phyloP scores from a whole-genome alignment of 2,888 invertebrate genomes.

The Lasioglossum malachurum region DNA sequence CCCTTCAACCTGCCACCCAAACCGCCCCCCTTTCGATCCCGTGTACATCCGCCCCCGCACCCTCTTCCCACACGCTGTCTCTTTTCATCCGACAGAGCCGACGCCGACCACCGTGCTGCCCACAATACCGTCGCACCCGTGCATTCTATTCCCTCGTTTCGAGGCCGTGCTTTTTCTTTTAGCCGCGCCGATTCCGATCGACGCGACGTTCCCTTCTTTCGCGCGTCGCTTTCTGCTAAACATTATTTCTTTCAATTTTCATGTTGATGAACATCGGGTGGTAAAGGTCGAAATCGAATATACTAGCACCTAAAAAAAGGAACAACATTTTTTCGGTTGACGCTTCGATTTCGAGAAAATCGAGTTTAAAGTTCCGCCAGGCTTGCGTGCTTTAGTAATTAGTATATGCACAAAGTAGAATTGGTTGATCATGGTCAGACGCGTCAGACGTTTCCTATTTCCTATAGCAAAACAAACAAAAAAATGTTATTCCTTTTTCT shows the following conservation, averaged over 20 bases:
- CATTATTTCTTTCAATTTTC: not conserved
- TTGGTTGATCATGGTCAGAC: too few species aligned
- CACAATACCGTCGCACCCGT: slow-evolving; percentile 46
- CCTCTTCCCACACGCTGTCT: slow-evolving; percentile 24
- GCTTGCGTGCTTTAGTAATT: too few species aligned
- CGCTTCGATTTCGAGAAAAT: too few species aligned
- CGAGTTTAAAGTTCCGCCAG: too few species aligned
- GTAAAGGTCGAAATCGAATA: too few species aligned
- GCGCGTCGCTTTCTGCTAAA: not conserved
- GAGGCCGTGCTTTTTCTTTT: slow-evolving; percentile 11
- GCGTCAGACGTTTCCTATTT: too few species aligned
- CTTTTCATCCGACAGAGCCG: slow-evolving; percentile 42
- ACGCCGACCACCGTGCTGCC: slow-evolving; percentile 54
- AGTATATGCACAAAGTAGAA: too few species aligned
- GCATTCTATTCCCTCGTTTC: slow-evolving; percentile 46
- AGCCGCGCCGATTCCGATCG: not conserved
- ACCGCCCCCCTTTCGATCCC: slow-evolving; percentile 54
- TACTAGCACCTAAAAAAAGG: too few species aligned
- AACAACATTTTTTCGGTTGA: too few species aligned
- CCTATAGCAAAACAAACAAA: too few species aligned
- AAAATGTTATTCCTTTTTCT: too few species aligned
- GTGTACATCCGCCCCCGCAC: slow-evolving; percentile 58
- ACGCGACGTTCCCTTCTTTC: slow-evolving; percentile 1
- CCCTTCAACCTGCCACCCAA: slow-evolving; percentile 67
- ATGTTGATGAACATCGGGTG: not conserved